Percentiles rank a stretch among this genome's conserved stretches.
Evolutionary conservation across 2,888 invertebrate species (phyloP).

Genomic region (Tetragonisca angustula): DNA sequence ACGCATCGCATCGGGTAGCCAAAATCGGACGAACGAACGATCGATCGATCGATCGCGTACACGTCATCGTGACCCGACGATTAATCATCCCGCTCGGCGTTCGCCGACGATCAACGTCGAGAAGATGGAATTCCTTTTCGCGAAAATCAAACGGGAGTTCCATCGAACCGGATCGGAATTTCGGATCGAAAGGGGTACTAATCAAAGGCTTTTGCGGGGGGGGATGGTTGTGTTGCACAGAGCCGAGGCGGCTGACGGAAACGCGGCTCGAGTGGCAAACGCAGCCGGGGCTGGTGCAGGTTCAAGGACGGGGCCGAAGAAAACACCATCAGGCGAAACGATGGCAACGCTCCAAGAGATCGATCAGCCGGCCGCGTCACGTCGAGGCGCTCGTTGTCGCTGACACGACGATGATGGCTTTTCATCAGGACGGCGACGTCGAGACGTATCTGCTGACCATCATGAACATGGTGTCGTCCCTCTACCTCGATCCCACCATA

Average conservation of each 20-base stretch:
- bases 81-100: slow-evolving; percentile 4
- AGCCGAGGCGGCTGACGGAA: slow-evolving; percentile 80
- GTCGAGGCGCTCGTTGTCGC: slow-evolving; percentile 95
- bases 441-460: slow-evolving; percentile 95
- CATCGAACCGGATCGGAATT: slow-evolving; percentile 22
- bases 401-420: slow-evolving; percentile 94
- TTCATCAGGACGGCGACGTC: slow-evolving; percentile 92
- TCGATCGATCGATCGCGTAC: not conserved
- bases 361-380: slow-evolving; percentile 90
- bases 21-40: slow-evolving; percentile 9
- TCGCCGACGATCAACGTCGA: not conserved
- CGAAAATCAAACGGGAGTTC: slow-evolving; percentile 2
- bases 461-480: slow-evolving; percentile 95
- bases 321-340: slow-evolving; percentile 70
- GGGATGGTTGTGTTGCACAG: slow-evolving; percentile 66
- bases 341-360: slow-evolving; percentile 85
- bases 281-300: slow-evolving; percentile 84
- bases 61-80: too few relatives aligned
- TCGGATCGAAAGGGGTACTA: not conserved
- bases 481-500: slow-evolving; percentile 95
- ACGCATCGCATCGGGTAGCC: not conserved
- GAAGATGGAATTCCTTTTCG: slow-evolving; percentile 13
- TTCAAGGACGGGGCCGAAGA: slow-evolving; percentile 83
- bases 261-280: slow-evolving; percentile 87
- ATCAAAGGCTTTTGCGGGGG: not conserved